Evolutionary conservation across 2,888 invertebrate genomes (phyloP).

Genomic region (Chloromyia formosa): DNA sequence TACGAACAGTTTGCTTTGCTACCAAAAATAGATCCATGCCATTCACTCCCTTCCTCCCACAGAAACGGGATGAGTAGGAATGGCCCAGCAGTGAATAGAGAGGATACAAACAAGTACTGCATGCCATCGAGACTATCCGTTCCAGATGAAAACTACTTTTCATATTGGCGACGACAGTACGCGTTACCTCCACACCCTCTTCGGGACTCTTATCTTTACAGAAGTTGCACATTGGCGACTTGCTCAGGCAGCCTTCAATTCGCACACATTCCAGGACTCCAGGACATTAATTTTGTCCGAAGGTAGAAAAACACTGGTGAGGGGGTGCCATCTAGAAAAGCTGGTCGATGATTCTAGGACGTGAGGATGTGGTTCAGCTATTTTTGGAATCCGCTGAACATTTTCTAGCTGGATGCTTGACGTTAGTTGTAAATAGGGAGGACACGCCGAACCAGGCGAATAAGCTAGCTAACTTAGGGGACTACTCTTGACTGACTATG

Average conservation of each 20-base stretch:
- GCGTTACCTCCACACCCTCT: neutral
- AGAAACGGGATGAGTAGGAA: neutral
- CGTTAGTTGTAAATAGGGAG: neutral
- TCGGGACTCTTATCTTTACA: neutral
- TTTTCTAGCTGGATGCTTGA: neutral
- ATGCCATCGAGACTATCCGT: neutral
- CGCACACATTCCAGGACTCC: neutral
- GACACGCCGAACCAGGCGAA: no score
- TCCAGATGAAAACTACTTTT: slow-evolving; percentile 26
- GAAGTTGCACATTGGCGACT: neutral
- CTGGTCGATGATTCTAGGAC: neutral
- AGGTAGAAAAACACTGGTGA: neutral
- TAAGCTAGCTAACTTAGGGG: no score
- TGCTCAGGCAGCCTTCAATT: neutral
- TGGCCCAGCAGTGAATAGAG: neutral
- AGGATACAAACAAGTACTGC: slow-evolving; percentile 3
- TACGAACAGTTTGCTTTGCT: neutral
- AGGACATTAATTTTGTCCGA: neutral
- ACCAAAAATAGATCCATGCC: slow-evolving; percentile 27
- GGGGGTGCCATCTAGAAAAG: neutral
- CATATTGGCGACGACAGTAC: slow-evolving; percentile 32
- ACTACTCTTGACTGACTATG: no score
- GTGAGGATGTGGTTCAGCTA: slow-evolving; percentile 3
- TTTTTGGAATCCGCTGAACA: neutral
- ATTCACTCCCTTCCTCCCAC: neutral